phyloP scores from a whole-genome alignment of 2,797 vertebrate genomes.

The Enoplosus armatus region DNA sequence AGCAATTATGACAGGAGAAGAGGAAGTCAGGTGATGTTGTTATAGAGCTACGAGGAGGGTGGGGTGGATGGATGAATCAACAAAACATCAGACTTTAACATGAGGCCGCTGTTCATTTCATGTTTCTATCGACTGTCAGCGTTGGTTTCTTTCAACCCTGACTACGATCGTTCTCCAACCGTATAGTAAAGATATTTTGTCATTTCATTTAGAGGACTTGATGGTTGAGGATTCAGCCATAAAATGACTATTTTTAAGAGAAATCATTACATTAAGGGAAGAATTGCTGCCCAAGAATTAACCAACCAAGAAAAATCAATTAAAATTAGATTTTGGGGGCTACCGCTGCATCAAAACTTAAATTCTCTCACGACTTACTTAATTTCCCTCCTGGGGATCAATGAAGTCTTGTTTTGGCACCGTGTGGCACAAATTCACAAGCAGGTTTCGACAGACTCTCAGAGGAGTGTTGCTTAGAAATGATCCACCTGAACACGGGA shows the following conservation, averaged over 20 bases:
- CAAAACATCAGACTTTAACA: background rate
- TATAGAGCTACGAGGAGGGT: background rate
- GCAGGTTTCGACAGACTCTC: background rate
- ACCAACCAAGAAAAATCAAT: slow-evolving; percentile 16
- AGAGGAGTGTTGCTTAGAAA: background rate
- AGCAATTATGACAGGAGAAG: background rate
- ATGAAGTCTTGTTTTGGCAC: background rate
- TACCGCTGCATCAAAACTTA: slow-evolving; percentile 1
- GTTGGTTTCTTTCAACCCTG: background rate
- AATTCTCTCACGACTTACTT: background rate
- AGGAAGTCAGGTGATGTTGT: background rate
- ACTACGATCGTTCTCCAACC: background rate
- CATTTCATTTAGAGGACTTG: background rate
- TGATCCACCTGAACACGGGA: background rate
- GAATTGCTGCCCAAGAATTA: background rate
- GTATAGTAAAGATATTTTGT: background rate
- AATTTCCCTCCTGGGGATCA: slow-evolving; percentile 15
- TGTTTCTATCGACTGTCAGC: background rate
- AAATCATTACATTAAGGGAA: slow-evolving; percentile 16
- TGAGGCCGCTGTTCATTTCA: background rate
- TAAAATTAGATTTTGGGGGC: background rate
- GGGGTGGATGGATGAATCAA: background rate
- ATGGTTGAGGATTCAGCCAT: background rate
- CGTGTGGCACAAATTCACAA: slow-evolving; percentile 7
- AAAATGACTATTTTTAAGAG: background rate